Evolutionary conservation across 2,888 invertebrate species (phyloP).

Genomic region (Acronicta alni): DNA sequence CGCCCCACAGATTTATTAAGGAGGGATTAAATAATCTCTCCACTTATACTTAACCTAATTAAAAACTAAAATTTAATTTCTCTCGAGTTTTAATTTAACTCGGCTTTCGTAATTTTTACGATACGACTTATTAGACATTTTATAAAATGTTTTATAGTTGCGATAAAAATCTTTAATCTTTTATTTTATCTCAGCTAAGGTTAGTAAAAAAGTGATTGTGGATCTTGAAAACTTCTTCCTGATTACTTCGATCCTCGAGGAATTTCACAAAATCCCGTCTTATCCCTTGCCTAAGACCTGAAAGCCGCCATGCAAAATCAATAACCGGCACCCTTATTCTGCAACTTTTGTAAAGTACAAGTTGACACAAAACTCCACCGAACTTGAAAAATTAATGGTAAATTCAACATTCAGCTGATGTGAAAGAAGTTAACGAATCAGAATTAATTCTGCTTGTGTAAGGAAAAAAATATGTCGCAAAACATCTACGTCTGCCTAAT

Average conservation of each 20-base stretch:
- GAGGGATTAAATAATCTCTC: constrained; percentile 39
- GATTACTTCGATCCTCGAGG: constrained; percentile 58
- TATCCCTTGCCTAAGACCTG: constrained; percentile 55
- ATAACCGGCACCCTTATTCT: constrained; percentile 51
- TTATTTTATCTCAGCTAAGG: constrained; percentile 13
- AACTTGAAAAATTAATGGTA: constrained; percentile 44
- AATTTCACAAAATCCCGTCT: constrained; percentile 54
- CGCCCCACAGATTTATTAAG: constrained; percentile 32
- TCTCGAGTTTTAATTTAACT: constrained; percentile 33
- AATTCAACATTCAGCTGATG: constrained; percentile 36
- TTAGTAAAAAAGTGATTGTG: constrained; percentile 27
- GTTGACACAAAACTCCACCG: constrained; percentile 30
- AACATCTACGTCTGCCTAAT: constrained; percentile 5
- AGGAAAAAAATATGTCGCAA: constrained; percentile 21
- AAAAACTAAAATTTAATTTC: constrained; percentile 44
- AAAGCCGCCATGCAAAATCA: constrained; percentile 53
- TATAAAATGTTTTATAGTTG: constrained; percentile 43
- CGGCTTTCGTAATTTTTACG: constrained; percentile 38
- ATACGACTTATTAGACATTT: constrained; percentile 29
- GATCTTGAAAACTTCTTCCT: constrained; percentile 50
- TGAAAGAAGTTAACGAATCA: constrained; percentile 50
- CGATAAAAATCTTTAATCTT: constrained; percentile 35
- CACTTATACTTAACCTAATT: constrained; percentile 51
- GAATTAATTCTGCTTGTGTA: constrained; percentile 42
- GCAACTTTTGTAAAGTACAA: constrained; percentile 53